phyloP scores from a whole-genome alignment of 2,888 invertebrate genomes.

The Hymenopus coronatus region DNA sequence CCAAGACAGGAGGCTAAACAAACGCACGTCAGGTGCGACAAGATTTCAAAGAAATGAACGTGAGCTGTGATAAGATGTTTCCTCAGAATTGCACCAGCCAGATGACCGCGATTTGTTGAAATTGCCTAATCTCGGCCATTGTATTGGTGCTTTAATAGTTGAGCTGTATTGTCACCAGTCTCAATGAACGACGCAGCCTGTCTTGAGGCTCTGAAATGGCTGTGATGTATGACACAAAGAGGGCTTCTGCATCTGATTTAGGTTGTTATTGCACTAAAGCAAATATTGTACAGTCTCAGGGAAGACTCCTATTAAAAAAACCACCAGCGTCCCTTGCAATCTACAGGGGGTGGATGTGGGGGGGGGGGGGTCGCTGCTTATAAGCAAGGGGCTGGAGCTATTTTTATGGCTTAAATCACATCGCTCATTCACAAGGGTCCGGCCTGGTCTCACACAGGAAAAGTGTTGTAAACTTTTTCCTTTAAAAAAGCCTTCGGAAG shows the following conservation, averaged over 20 bases:
- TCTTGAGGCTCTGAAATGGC: no score
- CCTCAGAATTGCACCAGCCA: no score
- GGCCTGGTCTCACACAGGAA: background rate
- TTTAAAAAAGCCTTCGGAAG: background rate
- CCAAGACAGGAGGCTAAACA: no score
- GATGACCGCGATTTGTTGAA: no score
- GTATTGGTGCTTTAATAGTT: no score
- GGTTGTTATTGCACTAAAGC: background rate
- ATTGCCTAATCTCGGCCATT: no score
- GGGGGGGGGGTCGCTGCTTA: constrained; percentile 6
- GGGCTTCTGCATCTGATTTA: background rate
- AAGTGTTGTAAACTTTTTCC: background rate
- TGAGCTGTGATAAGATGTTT: no score
- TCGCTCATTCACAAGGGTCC: constrained; percentile 16
- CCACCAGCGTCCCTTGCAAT: constrained; percentile 18
- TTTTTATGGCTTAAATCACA: constrained; percentile 29
- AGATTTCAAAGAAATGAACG: no score
- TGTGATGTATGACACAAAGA: no score
- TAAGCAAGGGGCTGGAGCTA: constrained; percentile 20
- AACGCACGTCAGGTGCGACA: no score
- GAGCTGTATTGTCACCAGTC: no score
- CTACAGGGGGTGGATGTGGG: constrained; percentile 26
- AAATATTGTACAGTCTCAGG: background rate
- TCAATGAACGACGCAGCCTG: no score
- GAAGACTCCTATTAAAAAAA: constrained; percentile 15